Base-by-base conservation (phyloP, 2,113 vertebrate species). In the Cathartes aura region DNA sequence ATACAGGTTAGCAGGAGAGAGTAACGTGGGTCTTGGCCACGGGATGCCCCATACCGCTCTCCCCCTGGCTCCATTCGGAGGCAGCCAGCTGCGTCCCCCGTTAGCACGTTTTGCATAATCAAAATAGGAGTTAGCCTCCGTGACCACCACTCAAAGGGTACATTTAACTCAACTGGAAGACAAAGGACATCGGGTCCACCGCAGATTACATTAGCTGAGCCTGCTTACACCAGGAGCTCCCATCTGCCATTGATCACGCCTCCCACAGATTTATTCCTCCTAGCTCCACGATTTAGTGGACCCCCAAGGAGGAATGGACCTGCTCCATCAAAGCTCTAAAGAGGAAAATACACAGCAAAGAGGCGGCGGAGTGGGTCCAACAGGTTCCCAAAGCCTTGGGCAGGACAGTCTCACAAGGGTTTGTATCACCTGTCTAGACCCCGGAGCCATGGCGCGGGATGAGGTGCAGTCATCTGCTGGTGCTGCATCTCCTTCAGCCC, bases 91-190 rank as follows among this genome's bases (percentile, higher is more conserved):
- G 56, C 10, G 5, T 67, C 58, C 81, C 0, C 0, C 3, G 3
- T 62, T 45, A 32, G n/a, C 8, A 5, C 8, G 1, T 64, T 95
- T 82, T 43, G 64, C 87, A 64, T 68, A 19, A 96, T 48, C 64
- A 79, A 56, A 93, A 87, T 67, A 23, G 47, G 82, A 96, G 82
- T 64, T 71, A 82, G 84, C 48, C 82, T 87, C 70, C 5, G 8
- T 9, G 89, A 92, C 83, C 92, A 92, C 80, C 87, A 56, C 36
- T 58, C 10, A 0, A 89, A 89, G 76, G 78, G 64, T 82, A 5
- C 90, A 88, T 91, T 97, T 97, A 97, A 82, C 78, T 90, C 89
- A 64, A 62, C 53, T 75, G 73, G 70, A 90, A 85, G 78, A 93
- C 82, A 95, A 89, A 95, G 47, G 40, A 90, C 73, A 91, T 68